A percentile compares a stretch with the other conserved stretches of the same genome.
Evolutionary conservation across 2,888 invertebrate genomes (phyloP).

Genomic region (Microplitis manilae): DNA sequence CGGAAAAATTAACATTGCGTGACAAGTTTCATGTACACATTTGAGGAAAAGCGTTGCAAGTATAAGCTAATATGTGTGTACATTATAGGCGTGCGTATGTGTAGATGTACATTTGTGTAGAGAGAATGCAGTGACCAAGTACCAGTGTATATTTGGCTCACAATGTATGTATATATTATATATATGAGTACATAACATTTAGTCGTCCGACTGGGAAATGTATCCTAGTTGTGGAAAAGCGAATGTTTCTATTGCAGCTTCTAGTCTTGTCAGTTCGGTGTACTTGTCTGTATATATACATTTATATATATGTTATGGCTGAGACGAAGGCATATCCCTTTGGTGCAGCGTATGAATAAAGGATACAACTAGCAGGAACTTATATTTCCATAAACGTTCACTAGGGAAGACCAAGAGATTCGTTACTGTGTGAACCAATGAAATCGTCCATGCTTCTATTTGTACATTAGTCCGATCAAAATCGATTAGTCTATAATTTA

Average conservation of each 20-base stretch:
- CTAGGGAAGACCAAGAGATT: slow-evolving; percentile 46
- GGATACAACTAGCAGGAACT: slow-evolving; percentile 56
- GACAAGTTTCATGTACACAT: slow-evolving; percentile 35
- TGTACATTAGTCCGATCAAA: not conserved
- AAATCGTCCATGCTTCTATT: slow-evolving; percentile 14
- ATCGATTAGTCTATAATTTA: too few species aligned
- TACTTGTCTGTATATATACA: not conserved
- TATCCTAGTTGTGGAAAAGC: slow-evolving; percentile 47
- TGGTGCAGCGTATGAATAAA: slow-evolving; percentile 59
- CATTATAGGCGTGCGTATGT: slow-evolving; percentile 3
- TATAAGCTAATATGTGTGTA: too few species aligned
- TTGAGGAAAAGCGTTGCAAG: slow-evolving; percentile 1
- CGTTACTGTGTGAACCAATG: slow-evolving; percentile 24
- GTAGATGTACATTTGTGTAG: slow-evolving; percentile 26
- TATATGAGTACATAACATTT: slow-evolving; percentile 34
- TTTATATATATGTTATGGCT: slow-evolving; percentile 22
- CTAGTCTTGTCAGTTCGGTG: slow-evolving; percentile 46
- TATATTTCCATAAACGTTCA: slow-evolving; percentile 62
- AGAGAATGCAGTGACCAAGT: slow-evolving; percentile 23
- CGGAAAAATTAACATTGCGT: slow-evolving; percentile 40
- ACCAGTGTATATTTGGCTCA: slow-evolving; percentile 39
- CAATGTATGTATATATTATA: slow-evolving; percentile 37
- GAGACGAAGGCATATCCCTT: slow-evolving; percentile 44
- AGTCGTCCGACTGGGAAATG: slow-evolving; percentile 53
- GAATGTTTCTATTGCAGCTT: slow-evolving; percentile 44